These are phyloP conservation scores for Okamejei kenojei DNA, from an alignment of 2,797 vertebrate genomes.

Conservation along the genomic window DNA sequence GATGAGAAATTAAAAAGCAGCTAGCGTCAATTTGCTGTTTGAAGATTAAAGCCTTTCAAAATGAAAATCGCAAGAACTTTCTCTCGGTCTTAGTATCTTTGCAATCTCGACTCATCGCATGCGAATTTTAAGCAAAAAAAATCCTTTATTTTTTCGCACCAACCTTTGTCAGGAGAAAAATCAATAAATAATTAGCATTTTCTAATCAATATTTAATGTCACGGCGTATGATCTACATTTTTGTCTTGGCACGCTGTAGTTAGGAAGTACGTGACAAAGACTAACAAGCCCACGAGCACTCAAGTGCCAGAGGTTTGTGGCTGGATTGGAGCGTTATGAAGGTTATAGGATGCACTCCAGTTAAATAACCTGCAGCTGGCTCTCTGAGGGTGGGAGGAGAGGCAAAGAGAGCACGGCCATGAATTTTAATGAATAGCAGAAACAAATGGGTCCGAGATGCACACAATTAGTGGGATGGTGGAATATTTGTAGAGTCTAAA, in stretches of 20 bases:
- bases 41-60: neutral
- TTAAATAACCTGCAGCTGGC: slow-evolving; percentile 68
- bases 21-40: neutral
- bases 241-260: slow-evolving; percentile 55
- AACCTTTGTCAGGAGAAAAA: slow-evolving; percentile 50
- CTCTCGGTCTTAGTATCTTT: neutral
- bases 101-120: slow-evolving; percentile 26
- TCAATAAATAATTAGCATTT: slow-evolving; percentile 83
- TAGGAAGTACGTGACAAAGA: slow-evolving; percentile 58
- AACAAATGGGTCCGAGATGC: slow-evolving; percentile 77
- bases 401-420: slow-evolving; percentile 58
- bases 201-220: slow-evolving; percentile 82
- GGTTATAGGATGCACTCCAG: slow-evolving; percentile 50
- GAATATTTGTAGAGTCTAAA: slow-evolving; percentile 79
- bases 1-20: neutral
- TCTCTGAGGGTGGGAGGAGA: slow-evolving; percentile 51
- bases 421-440: slow-evolving; percentile 71
- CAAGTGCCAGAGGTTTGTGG: slow-evolving; percentile 56
- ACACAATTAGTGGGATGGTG: slow-evolving; percentile 76
- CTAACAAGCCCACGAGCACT: slow-evolving; percentile 58
- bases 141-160: slow-evolving; percentile 52
- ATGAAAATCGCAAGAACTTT: neutral
- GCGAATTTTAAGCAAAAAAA: slow-evolving; percentile 49
- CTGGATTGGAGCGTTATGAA: slow-evolving; percentile 54
- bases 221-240: slow-evolving; percentile 63